Evolutionary conservation across 2,888 invertebrate genomes (phyloP).

Genomic region (Hirtodrosophila trivittata): DNA sequence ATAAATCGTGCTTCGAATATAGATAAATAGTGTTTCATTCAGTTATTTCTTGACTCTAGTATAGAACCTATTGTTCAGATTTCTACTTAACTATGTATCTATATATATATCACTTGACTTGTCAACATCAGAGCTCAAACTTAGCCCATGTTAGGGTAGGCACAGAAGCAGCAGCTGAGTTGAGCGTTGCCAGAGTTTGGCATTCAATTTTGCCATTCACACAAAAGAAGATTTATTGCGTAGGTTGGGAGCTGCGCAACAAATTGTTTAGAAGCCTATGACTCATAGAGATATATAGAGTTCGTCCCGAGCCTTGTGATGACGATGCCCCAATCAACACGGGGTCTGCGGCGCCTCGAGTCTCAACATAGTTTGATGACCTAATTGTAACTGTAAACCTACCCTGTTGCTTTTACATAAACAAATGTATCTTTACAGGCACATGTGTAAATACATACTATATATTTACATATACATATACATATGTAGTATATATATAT

Average conservation of each 20-base stretch:
- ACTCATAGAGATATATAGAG: constrained; percentile 29
- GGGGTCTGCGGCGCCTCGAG: constrained; percentile 44
- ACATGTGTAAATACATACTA: no score
- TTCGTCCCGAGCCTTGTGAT: constrained; percentile 16
- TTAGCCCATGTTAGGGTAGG: no score
- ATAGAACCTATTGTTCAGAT: no score
- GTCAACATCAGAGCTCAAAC: no score
- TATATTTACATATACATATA: no score
- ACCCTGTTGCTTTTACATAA: constrained; percentile 38
- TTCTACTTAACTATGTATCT: no score
- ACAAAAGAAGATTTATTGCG: constrained; percentile 7
- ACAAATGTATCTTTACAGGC: neutral
- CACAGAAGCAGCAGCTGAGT: no score
- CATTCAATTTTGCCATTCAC: constrained; percentile 8
- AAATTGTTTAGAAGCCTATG: constrained; percentile 20
- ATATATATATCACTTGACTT: neutral
- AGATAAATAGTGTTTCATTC: no score
- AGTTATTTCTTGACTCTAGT: no score
- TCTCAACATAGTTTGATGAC: constrained; percentile 49
- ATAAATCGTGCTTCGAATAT: no score
- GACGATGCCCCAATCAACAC: constrained; percentile 32
- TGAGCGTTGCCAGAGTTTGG: constrained; percentile 15
- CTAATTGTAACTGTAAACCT: constrained; percentile 45
- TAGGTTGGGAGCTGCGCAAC: neutral
- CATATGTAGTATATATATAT: no score